Evolutionary conservation across 2,113 vertebrate genomes (phyloP).

Genomic region (Chionomys nivalis): DNA sequence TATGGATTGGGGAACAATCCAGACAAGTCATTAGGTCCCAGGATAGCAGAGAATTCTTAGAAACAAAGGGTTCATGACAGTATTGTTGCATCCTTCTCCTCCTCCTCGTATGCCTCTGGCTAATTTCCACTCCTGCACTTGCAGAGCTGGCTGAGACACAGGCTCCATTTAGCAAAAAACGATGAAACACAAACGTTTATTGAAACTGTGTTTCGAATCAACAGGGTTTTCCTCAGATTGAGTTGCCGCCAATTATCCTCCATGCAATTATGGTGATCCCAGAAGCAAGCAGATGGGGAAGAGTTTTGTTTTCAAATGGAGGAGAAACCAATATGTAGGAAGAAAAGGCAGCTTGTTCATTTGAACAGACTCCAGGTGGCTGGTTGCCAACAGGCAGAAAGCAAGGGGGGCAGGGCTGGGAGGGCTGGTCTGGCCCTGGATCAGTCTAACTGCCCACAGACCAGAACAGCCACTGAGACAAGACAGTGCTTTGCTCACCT

Average conservation of each 20-base stretch:
- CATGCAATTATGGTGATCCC: slow-evolving; percentile 79
- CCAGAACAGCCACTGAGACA: neutral
- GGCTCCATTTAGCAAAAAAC: slow-evolving; percentile 76
- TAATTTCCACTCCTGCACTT: slow-evolving; percentile 63
- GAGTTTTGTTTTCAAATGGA: slow-evolving; percentile 84
- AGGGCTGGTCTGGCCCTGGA: slow-evolving; percentile 63
- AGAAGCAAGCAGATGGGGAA: slow-evolving; percentile 83
- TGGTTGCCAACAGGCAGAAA: slow-evolving; percentile 71
- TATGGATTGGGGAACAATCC: neutral
- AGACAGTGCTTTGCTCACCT: neutral
- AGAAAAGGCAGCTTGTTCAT: slow-evolving; percentile 83
- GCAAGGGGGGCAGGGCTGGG: slow-evolving; percentile 36
- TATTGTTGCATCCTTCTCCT: neutral
- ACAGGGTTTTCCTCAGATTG: slow-evolving; percentile 82
- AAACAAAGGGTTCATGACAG: slow-evolving; percentile 50
- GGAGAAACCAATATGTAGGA: slow-evolving; percentile 81
- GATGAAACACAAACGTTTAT: slow-evolving; percentile 81
- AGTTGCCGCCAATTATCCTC: slow-evolving; percentile 82
- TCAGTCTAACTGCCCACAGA: slow-evolving; percentile 49
- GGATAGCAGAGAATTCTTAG: slow-evolving; percentile 37
- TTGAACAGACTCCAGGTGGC: slow-evolving; percentile 81
- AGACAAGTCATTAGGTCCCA: slow-evolving; percentile 6
- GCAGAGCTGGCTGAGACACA: slow-evolving; percentile 71
- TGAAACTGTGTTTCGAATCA: slow-evolving; percentile 80
- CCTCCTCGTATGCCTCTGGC: slow-evolving; percentile 60